Percentiles rank a stretch among this genome's conserved stretches.
Conservation (phyloP, 2,113 vertebrate species). For the Phoxinus phoxinus region DNA sequence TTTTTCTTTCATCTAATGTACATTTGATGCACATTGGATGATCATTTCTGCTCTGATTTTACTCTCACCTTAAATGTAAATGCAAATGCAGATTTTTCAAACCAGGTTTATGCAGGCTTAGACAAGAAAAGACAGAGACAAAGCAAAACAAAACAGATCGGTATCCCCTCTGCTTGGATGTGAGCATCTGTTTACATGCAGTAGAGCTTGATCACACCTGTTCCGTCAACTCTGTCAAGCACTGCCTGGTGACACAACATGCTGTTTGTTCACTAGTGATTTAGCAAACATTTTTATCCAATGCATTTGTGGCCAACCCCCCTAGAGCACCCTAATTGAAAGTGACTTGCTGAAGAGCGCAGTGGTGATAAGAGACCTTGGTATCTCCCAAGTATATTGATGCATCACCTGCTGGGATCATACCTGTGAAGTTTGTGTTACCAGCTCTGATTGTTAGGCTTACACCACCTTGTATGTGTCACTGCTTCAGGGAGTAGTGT, state of each 20-base stretch:
- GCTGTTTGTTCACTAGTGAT: conserved; percentile 14
- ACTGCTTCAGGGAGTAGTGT: not conserved
- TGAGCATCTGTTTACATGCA: conserved; percentile 23
- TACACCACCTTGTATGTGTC: not conserved
- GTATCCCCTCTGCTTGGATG: conserved; percentile 11
- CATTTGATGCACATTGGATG: too few relatives aligned
- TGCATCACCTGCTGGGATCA: not conserved
- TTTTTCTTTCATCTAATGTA: too few relatives aligned
- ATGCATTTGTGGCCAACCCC: not conserved
- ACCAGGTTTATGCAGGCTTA: not conserved
- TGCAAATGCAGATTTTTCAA: not conserved
- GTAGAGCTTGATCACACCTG: not conserved
- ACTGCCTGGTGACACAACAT: conserved; percentile 9
- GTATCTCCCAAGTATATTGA: conserved; percentile 18
- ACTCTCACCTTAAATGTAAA: not conserved
- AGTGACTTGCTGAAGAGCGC: not conserved
- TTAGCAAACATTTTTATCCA: conserved; percentile 3
- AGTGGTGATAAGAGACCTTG: not conserved
- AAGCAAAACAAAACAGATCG: not conserved
- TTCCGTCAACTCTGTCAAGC: conserved; percentile 3
- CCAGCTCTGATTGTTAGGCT: not conserved
- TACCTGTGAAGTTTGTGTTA: conserved; percentile 22
- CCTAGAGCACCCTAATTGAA: not conserved
- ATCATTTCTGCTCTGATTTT: not conserved
- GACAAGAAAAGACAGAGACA: not conserved